Base-by-base conservation (phyloP, 2,113 vertebrate species). In the Grus americana region DNA sequence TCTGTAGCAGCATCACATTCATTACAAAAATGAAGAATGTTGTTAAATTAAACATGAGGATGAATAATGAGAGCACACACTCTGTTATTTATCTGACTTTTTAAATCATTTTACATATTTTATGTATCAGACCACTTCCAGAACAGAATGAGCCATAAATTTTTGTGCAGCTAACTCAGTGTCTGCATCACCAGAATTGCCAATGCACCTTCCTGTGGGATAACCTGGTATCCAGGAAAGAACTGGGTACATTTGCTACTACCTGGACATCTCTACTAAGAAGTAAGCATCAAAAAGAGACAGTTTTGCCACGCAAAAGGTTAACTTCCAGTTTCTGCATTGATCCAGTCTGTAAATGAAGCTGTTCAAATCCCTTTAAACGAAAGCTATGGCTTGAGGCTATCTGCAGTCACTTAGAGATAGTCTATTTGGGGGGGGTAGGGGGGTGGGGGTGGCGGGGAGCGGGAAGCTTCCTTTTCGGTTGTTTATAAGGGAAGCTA, bases 31-130 rank as follows among this genome's bases (percentile, higher is more conserved):
- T 65, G 93, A 94, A 79, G 22, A 49, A 79, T 91, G 73, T 66
- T 85, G 57, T 93, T 96, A 84, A 96, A 95, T 95, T 93, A 91
- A 93, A 71, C 44, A 87, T 92, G 86, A 96, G 57, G 57, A 87
- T 89, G 76, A 92, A 91, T 87, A 89, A 94, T 49, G 68, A 91
- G 86, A 93, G 73, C 49, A 58, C 42, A 72, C n/a, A 46, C 17
- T 34, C 68, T 32, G 83, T 85, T 92, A 95, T 96, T 96, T 93
- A 92, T 92, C 73, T 92, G 80, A 61, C 61, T 94, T 96, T 94
- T 96, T 10, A 90, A 94, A 91, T 90, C 27, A 86, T 95, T 93
- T 91, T 89, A 74, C 67, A 34, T 91, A 93, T 96, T 97, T 95
- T 94, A 92, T 89, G n/a, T 66, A 82, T 76, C 94, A 93, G 70